phyloP scores from a whole-genome alignment of 2,888 invertebrate species.

The Tinea semifulvella region DNA sequence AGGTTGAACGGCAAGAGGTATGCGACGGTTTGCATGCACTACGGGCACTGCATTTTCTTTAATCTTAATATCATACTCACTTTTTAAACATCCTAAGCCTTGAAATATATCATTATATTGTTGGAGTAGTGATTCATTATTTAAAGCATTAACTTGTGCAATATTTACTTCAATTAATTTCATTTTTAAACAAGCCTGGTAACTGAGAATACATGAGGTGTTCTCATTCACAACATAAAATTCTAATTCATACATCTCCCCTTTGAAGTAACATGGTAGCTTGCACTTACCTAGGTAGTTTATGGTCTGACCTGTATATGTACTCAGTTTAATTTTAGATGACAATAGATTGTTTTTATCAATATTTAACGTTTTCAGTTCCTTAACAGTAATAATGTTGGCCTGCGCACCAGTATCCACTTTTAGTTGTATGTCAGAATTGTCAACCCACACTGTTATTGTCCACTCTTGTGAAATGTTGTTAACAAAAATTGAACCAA shows the following conservation, averaged over 20 bases:
- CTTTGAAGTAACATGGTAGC: neutral
- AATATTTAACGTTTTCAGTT: neutral
- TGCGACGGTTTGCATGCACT: neutral
- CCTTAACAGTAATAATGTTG: neutral
- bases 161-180: neutral
- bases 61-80: neutral
- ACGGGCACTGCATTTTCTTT: neutral
- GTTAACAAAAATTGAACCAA: neutral
- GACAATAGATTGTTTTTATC: neutral
- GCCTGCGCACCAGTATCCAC: conserved; percentile 6
- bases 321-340: neutral
- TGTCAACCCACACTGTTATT: neutral
- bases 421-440: neutral
- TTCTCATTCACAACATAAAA: neutral
- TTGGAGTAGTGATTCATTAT: neutral
- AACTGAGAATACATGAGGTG: neutral
- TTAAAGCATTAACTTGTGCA: neutral
- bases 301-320: neutral
- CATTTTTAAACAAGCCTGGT: neutral
- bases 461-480: conserved; percentile 3
- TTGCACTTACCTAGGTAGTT: neutral
- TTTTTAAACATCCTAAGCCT: neutral
- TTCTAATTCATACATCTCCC: neutral
- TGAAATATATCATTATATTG: neutral
- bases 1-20: neutral